Percentiles rank a stretch among this genome's conserved stretches.
Conservation (phyloP, 2,797 vertebrate species). For the Leucoraja ocellata region DNA sequence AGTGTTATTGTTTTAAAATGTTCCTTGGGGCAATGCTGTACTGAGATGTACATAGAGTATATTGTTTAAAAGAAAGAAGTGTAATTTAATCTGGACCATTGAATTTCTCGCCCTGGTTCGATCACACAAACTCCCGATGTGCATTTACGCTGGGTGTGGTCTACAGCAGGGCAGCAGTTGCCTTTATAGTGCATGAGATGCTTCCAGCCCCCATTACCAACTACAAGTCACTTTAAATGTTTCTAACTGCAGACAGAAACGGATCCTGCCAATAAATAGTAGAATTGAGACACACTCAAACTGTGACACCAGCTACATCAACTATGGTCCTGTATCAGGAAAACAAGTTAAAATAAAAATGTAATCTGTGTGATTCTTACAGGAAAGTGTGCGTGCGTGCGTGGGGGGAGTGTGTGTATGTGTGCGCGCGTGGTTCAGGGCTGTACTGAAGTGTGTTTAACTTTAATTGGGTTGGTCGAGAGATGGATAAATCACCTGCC, state of each 20-base stretch:
- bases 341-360: slow-evolving; percentile 66
- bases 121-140: neutral
- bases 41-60: neutral
- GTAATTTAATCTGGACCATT: slow-evolving; percentile 8
- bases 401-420: slow-evolving; percentile 53
- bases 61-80: neutral
- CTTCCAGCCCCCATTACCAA: neutral
- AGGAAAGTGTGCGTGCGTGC: slow-evolving; percentile 55
- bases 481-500: slow-evolving; percentile 64
- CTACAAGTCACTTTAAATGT: slow-evolving; percentile 46
- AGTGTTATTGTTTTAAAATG: neutral
- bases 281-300: slow-evolving; percentile 75
- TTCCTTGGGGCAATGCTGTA: neutral
- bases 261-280: slow-evolving; percentile 95
- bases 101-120: neutral
- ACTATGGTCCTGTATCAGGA: slow-evolving; percentile 93
- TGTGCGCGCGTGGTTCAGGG: slow-evolving; percentile 58
- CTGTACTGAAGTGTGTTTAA: slow-evolving; percentile 66
- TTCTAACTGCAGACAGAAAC: slow-evolving; percentile 75
- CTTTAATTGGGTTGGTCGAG: slow-evolving; percentile 51
- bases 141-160: neutral
- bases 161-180: neutral
- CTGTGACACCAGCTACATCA: slow-evolving; percentile 90
- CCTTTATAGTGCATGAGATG: neutral
- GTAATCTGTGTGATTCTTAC: slow-evolving; percentile 73